These are phyloP conservation scores for Onthophagus taurus DNA, from an alignment of 1,140 invertebrate species.

Conservation along the genomic window DNA sequence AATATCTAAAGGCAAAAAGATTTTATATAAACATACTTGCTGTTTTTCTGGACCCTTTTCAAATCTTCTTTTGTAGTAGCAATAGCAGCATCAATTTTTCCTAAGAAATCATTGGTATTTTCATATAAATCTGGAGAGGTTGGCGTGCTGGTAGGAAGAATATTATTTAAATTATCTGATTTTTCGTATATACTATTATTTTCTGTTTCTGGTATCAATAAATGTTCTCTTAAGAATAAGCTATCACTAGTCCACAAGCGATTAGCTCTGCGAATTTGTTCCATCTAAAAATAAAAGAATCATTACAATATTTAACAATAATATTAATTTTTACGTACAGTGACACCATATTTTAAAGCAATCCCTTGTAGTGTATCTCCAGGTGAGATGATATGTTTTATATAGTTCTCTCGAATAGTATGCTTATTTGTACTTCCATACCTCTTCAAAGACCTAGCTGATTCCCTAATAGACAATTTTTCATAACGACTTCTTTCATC, in stretches of 20 bases:
- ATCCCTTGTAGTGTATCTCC: slow-evolving; percentile 88
- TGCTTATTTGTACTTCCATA: slow-evolving; percentile 79
- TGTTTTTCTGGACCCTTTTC: slow-evolving; percentile 64
- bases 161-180: neutral
- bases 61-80: slow-evolving; percentile 76
- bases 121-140: slow-evolving; percentile 18
- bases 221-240: slow-evolving; percentile 71
- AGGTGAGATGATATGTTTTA: slow-evolving; percentile 69
- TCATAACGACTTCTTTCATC: slow-evolving; percentile 67
- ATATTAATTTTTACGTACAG: slow-evolving; percentile 52
- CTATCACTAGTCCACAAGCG: slow-evolving; percentile 82
- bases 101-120: slow-evolving; percentile 68
- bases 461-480: slow-evolving; percentile 72
- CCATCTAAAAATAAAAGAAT: slow-evolving; percentile 57
- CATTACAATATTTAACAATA: neutral
- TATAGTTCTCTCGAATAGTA: slow-evolving; percentile 50
- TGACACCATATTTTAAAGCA: slow-evolving; percentile 83
- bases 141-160: slow-evolving; percentile 5
- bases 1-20: neutral
- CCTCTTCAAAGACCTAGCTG: slow-evolving; percentile 71
- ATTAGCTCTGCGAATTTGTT: slow-evolving; percentile 81
- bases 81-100: slow-evolving; percentile 77
- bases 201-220: slow-evolving; percentile 67
- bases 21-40: slow-evolving; percentile 48
- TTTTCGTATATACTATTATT: slow-evolving; percentile 38